Conservation (phyloP, 2,797 vertebrate genomes). For the Cygnus olor region DNA sequence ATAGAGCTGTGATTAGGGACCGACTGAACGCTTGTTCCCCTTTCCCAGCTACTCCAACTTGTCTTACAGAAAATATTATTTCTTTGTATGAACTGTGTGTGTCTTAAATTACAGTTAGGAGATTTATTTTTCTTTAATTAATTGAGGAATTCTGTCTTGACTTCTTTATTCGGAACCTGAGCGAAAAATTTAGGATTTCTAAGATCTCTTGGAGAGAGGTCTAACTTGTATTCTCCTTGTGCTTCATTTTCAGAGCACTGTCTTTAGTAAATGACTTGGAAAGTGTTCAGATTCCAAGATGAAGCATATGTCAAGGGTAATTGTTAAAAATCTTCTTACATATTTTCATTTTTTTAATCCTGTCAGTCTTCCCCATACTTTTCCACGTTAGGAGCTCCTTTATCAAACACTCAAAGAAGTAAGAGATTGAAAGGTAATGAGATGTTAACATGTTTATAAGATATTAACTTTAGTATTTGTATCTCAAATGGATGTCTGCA, state of each 20-base stretch:
- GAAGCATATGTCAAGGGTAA: background rate
- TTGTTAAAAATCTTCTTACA: background rate
- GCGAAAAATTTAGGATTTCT: background rate
- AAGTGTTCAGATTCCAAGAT: background rate
- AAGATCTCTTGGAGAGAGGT: background rate
- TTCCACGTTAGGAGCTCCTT: background rate
- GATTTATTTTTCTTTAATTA: background rate
- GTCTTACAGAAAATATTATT: background rate
- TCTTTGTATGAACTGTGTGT: background rate
- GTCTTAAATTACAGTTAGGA: background rate
- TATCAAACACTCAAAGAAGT: background rate
- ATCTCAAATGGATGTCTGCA: background rate
- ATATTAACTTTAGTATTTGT: background rate
- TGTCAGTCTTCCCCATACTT: background rate
- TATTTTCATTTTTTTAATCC: background rate
- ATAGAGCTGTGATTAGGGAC: background rate
- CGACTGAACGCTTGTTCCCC: background rate
- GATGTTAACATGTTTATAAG: background rate
- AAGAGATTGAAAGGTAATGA: background rate
- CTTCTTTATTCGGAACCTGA: background rate
- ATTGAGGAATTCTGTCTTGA: background rate
- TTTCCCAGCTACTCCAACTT: background rate
- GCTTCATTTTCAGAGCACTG: background rate
- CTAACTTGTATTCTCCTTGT: background rate
- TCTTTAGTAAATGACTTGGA: background rate